A percentile compares a stretch with the other conserved stretches of the same genome.
Conservation (phyloP, 2,797 vertebrate genomes). For the Nannoperca australis region DNA sequence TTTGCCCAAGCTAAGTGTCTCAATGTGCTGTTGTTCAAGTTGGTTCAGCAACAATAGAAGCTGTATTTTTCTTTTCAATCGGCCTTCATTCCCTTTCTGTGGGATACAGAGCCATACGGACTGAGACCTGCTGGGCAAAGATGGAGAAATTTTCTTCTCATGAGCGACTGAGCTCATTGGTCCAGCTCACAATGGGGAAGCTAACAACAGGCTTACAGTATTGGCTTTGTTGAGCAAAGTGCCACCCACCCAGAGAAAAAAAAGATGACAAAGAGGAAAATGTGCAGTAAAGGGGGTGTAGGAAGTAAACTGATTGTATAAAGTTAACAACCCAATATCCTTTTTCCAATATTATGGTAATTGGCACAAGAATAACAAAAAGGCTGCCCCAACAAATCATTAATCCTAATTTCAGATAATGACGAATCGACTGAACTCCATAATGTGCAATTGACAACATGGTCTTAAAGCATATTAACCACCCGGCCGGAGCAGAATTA, state of each 20-base stretch:
- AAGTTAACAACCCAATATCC: constrained; percentile 42
- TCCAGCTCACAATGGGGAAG: constrained; percentile 58
- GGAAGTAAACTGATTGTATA: constrained; percentile 19
- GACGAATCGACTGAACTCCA: constrained; percentile 74
- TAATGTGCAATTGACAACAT: constrained; percentile 67
- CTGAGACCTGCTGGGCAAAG: constrained; percentile 69
- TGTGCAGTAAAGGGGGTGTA: neutral
- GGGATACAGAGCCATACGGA: constrained; percentile 51
- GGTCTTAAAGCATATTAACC: constrained; percentile 77
- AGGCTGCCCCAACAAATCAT: constrained; percentile 44
- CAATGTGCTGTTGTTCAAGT: constrained; percentile 73
- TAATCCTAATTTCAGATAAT: constrained; percentile 72
- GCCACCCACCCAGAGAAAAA: constrained; percentile 38
- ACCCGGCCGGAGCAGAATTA: constrained; percentile 66
- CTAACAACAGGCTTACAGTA: constrained; percentile 53
- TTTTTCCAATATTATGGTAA: constrained; percentile 57
- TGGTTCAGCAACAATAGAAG: constrained; percentile 67
- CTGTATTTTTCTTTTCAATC: constrained; percentile 68
- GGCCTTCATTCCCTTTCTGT: constrained; percentile 58
- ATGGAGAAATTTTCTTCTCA: constrained; percentile 70
- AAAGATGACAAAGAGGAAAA: constrained; percentile 29
- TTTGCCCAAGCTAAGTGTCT: constrained; percentile 59
- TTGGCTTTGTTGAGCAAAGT: constrained; percentile 43
- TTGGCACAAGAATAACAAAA: constrained; percentile 51
- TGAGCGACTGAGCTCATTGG: constrained; percentile 67